phyloP scores from a whole-genome alignment of 23 tunicate species.

The Halocynthia aurantium region DNA sequence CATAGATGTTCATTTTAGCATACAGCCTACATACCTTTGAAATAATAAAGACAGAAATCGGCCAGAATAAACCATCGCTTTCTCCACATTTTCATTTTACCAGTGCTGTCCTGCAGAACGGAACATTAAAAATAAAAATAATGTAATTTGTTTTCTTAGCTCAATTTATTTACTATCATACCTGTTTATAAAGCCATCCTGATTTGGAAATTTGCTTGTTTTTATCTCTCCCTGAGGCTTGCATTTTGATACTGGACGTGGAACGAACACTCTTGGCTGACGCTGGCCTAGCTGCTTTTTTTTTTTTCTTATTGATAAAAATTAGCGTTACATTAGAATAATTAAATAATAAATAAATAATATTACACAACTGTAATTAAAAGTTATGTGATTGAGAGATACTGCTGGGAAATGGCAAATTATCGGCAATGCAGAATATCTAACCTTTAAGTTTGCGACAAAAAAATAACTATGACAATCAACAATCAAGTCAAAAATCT shows the following conservation, averaged over 20 bases:
- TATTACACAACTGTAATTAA: neutral
- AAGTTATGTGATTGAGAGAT: too few relatives aligned
- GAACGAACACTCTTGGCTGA: conserved; percentile 19
- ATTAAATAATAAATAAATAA: neutral
- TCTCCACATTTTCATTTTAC: conserved; percentile 70
- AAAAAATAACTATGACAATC: too few relatives aligned
- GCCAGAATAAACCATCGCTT: conserved; percentile 90
- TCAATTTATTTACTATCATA: neutral
- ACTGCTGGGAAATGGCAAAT: too few relatives aligned
- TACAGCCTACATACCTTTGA: conserved; percentile 48
- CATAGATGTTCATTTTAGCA: too few relatives aligned
- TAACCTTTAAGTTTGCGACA: too few relatives aligned
- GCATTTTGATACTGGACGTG: conserved; percentile 23
- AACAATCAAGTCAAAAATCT: too few relatives aligned
- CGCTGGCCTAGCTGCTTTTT: conserved; percentile 11
- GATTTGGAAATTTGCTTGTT: conserved; percentile 10
- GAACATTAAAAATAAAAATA: neutral
- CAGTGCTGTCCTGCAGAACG: conserved; percentile 37
- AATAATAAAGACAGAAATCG: conserved; percentile 75
- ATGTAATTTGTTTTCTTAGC: neutral
- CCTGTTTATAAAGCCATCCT: conserved; percentile 80
- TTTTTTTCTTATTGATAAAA: conserved; percentile 7
- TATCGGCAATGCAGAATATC: too few relatives aligned
- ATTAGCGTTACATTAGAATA: neutral
- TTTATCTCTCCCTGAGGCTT: conserved; percentile 47